phyloP scores from a whole-genome alignment of 92 coral and sea anemone species.

The Paragorgia papillata region DNA sequence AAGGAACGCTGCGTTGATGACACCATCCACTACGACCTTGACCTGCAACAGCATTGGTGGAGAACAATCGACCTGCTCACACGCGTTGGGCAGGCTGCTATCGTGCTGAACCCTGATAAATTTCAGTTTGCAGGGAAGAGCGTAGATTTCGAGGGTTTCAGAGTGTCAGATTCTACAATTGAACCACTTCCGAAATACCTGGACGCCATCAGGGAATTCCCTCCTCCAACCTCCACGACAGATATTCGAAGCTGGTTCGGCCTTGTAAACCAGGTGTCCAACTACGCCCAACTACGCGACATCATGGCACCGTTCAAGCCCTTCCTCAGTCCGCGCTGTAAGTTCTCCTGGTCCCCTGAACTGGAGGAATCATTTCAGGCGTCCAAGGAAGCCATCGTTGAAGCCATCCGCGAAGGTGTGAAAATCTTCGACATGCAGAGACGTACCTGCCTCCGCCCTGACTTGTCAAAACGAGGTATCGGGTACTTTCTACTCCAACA shows the following conservation, averaged over 20 bases:
- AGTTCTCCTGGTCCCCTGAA: conserved; percentile 43
- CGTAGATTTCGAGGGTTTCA: conserved; percentile 68
- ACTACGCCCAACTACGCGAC: conserved; percentile 50
- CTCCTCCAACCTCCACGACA: conserved; percentile 63
- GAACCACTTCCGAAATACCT: conserved; percentile 76
- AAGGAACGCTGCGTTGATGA: conserved; percentile 76
- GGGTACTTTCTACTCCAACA: conserved; percentile 69
- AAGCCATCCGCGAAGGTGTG: conserved; percentile 56
- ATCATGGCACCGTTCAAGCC: conserved; percentile 47
- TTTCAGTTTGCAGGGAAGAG: conserved; percentile 59
- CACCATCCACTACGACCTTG: conserved; percentile 69
- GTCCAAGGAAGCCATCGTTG: conserved; percentile 26
- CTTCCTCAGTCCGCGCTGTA: conserved; percentile 37
- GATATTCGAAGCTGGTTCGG: conserved; percentile 77
- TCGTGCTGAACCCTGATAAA: conserved; percentile 55
- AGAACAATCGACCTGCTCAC: conserved; percentile 74
- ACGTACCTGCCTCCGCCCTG: conserved; percentile 73
- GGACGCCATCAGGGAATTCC: conserved; percentile 70
- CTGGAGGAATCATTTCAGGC: conserved; percentile 32
- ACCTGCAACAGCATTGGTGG: conserved; percentile 75
- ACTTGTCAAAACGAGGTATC: conserved; percentile 68
- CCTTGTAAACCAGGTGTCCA: conserved; percentile 56
- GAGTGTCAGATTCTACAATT: conserved; percentile 59
- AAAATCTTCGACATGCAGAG: conserved; percentile 63
- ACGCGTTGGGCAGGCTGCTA: conserved; percentile 71